Evolutionary conservation across 2,113 vertebrate genomes (phyloP), one percentile per base, ranked within the genome.

Genomic region (Dromaius novaehollandiae): DNA sequence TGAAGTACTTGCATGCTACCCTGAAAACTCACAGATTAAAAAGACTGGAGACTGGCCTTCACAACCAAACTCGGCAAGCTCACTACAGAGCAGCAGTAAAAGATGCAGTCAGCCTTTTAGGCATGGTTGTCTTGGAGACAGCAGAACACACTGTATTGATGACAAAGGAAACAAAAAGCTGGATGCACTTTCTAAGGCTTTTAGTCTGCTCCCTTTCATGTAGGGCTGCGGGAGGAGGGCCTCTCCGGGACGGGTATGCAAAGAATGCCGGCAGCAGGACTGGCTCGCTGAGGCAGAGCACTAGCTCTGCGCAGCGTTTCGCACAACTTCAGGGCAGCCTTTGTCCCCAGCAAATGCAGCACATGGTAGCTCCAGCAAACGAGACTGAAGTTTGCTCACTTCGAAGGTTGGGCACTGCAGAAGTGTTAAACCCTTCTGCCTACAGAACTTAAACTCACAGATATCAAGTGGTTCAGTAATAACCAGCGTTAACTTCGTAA

Each of bases 101-200:
- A 96, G 96, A 97, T 89, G 95, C 95, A 97, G 95, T 95, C 94
- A 94, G 94, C 79, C 88, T 92, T 97, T 95, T 68, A 96, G 93
- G 88, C 95, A 66, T 66, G 95, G 97, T 97, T 97, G 97, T 97
- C 97, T 95, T 97, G 97, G 97, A 97, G 97, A 98, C 96, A 97
- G 94, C 88, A 97, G 95, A 95, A 96, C 93, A 94, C 96, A 97
- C 90, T 93, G 90, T 66, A 95, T 74, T 79, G 95, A 79, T 91
- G 91, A 97, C 96, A 97, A 97, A 97, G 87, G 91, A 95, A 92
- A 97, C 95, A 97, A 97, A 97, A 97, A 96, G 92, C 96, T 86
- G 88, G 94, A 95, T 94, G 95, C 93, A 97, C 96, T 96, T 96
- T 96, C 95, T 89, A 95, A 96, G 91, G 97, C 96, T 96, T 95